Evolutionary conservation across 2,797 vertebrate genomes (phyloP), one percentile per base, ranked within the genome.

Genomic region (Periophthalmus magnuspinnatus): DNA sequence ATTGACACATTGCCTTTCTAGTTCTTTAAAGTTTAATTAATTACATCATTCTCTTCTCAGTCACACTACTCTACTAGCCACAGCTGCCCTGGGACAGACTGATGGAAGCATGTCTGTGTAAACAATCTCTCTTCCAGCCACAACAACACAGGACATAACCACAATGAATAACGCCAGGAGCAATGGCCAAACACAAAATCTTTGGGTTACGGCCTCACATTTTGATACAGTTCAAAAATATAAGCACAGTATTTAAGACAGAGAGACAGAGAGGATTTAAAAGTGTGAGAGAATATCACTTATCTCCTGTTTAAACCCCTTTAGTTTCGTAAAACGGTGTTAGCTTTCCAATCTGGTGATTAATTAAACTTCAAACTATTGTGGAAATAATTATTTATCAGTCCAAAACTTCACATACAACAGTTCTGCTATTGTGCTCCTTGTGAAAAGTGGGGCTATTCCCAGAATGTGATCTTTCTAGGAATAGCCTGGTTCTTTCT

Each of bases 401-500:
- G 5, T 32, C 24, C 1, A 57, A 57, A 28, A 32, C 55, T 24
- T 22, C 3, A 56, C 2, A 56, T 21, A 55, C 3, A 55, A 33
- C 16, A 16, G 28, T 2, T 34, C 17, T 28, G 28, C 33, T 36
- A 34, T 60, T 60, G 33, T 60, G 28, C 32, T 36, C 32, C 28
- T 34, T 11, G 22, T 55, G 52, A 7, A 17, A 63, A 68, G 10
- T 5, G 1, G 45, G 28, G 38, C 59, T 74, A 60, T 60, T 60
- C 58, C 28, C 58, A 63, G 24, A 66, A 21, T 41, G 72, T 75
- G 72, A 58, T 63, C 65, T 74, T 80, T 67, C 54, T 72, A 9
- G 7, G 2, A 76, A 68, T 19, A 61, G 63, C 64, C 22, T 33
- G n/a, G 72, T 50, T 63, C 32, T 80, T 81, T 77, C 78, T 84